Conservation (phyloP, 2,113 vertebrate species). For the Pelvicachromis taeniatus region DNA sequence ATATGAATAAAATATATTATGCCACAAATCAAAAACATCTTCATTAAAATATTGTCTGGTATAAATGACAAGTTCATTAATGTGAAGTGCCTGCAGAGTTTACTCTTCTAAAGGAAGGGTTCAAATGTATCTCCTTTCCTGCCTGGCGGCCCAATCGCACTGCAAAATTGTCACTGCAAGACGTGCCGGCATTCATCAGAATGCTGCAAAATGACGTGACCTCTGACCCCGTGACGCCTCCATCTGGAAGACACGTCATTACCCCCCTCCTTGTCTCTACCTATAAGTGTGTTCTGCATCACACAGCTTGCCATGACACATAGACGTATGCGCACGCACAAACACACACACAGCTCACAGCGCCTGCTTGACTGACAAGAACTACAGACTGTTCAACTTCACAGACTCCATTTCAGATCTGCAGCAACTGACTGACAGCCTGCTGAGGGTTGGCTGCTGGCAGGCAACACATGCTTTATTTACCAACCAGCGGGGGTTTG, state of each 20-base stretch:
- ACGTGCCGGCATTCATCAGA: slow-evolving; percentile 57
- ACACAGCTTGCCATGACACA: background rate
- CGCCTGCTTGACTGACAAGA: slow-evolving; percentile 61
- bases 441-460: slow-evolving; percentile 34
- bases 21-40: slow-evolving; percentile 7
- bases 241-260: slow-evolving; percentile 44
- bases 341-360: slow-evolving; percentile 6
- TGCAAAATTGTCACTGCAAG: slow-evolving; percentile 36
- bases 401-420: slow-evolving; percentile 46
- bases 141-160: slow-evolving; percentile 27
- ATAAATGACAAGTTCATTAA: slow-evolving; percentile 61
- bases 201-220: slow-evolving; percentile 46
- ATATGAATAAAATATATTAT: slow-evolving; percentile 16
- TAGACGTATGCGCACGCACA: background rate
- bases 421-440: slow-evolving; percentile 59
- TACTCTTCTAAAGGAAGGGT: background rate
- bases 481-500: slow-evolving; percentile 50
- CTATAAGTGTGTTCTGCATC: slow-evolving; percentile 5
- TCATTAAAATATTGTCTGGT: slow-evolving; percentile 38
- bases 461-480: slow-evolving; percentile 58
- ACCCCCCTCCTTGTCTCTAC: slow-evolving; percentile 13
- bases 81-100: slow-evolving; percentile 33
- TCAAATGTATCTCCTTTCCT: background rate
- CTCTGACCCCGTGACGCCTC: slow-evolving; percentile 61
- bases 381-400: slow-evolving; percentile 51